Base-by-base conservation (phyloP, 53 echinoderm and acorn worm genomes). In the Echinometra lucunter region DNA sequence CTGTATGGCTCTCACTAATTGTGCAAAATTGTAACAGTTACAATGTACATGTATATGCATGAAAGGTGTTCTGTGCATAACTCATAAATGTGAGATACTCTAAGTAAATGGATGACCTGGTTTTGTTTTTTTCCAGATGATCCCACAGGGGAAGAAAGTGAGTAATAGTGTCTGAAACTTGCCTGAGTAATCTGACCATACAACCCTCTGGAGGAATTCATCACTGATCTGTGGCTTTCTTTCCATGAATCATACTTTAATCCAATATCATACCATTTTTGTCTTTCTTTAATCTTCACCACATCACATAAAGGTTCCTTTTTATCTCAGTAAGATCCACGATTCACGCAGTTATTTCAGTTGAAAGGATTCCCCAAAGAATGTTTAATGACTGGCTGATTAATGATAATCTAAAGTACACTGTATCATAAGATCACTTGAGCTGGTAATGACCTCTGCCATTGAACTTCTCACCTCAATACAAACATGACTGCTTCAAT, bases 211-310 rank as follows among this genome's bases (percentile, higher is more conserved):
- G 78, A 78, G 78, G 78, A 19, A 38, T 78, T 42, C 78, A 40
- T 17, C 38, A 78, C 38, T 40, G 78, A 42, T 21, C 42, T 78
- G 78, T 78, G 78, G 78, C 42, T 78, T 78, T 42, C 23, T 78
- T 78, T 78, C 42, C 28, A 4, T 78, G 78, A 78, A 38, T 78
- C 78, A 78, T 42, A 18, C 78, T 42, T 78, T 21, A 78, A 78
- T 78, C 42, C 78, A 78, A 78, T 78, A 40, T 78, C 42, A 78
- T 40, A 78, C 42, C 78, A 78, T 40, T 78, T 38, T 78, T 78
- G 38, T 23, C 23, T 42, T 42, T 42, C 78, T 42, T 63, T 40
- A 17, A 78, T 72, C 72, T 42, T 40, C 78, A 78, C 78, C 78
- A 78, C 40, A 19, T 38, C 5, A 30, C 8, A 70, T 70, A 75